Evolutionary conservation across 2,797 vertebrate genomes (phyloP), one percentile per base, ranked within the genome.

Genomic region (Gambusia yucatana): DNA sequence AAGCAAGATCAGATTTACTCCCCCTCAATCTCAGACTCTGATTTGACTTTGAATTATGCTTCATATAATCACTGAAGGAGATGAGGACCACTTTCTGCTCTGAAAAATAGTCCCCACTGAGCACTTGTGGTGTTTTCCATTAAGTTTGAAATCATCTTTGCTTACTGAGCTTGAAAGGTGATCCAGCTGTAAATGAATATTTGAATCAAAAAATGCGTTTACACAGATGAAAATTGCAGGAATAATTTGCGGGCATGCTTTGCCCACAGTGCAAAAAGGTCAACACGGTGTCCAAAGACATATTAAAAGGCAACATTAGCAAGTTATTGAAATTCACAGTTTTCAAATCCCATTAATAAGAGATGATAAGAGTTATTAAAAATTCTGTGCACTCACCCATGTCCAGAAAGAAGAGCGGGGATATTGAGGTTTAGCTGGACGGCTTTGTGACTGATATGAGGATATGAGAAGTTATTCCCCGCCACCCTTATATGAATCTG

Each of bases 401-500:
- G 94, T 95, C 93, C 93, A 89, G 89, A 93, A 73, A 92, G 90
- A 92, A 88, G 90, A 92, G 89, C 36, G 85, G 83, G 87, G 83
- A 92, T 94, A 91, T 92, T 93, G 93, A 90, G 91, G 93, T 94
- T 94, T 94, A 88, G 92, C 91, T 88, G 89, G 87, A 87, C 86
- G 86, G 88, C 93, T 93, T 93, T 92, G 92, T 91, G 92, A 91
- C 91, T 93, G 95, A 94, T 95, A 95, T 96, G 95, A 90, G 93
- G 94, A 94, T 96, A 94, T 95, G 96, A 95, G 93, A 93, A 93
- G 94, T 94, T 94, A 94, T 95, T 95, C 94, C 91, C 91, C 90
- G 82, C 93, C 92, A 92, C 94, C 93, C 95, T 93, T 96, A 95
- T 96, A 96, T 95, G 94, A 95, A 95, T 96, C 94, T 96, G 95